Base-by-base conservation (phyloP, 1,140 invertebrate genomes). In the Aricia agestis region DNA sequence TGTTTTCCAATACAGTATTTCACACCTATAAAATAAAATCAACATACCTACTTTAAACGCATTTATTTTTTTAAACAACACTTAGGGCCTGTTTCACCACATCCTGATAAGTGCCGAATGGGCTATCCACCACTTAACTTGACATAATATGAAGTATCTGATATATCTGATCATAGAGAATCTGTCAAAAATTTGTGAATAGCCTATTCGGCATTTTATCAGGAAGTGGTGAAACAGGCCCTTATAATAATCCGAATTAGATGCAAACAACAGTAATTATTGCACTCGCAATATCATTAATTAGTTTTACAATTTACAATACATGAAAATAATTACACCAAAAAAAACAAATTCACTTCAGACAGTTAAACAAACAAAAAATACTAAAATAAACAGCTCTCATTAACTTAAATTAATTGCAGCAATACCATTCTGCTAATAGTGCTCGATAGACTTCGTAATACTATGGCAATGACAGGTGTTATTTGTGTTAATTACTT, bases 41-140 rank as follows among this genome's bases (percentile, higher is more conserved):
- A 31, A 63, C 3, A 25, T 10, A 63, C 19, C 7, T 63, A 63
- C 18, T 7, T 19, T 63, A 11, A 63, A 63, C 59, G 59, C 18
- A 63, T 63, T 63, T 63, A 63, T 19, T 63, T 59, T 63, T 13
- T 18, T 19, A 63, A 63, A 63, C 59, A 63, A 63, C 17, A 63
- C 19, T 25, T 3, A 25, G n/a, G n/a, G n/a, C n/a, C n/a, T n/a
- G n/a, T n/a, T n/a, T n/a, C n/a, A n/a, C n/a, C n/a, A n/a, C n/a
- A n/a, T n/a, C n/a, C n/a, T n/a, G n/a, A n/a, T n/a, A n/a, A n/a
- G n/a, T n/a, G n/a, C n/a, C n/a, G n/a, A n/a, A n/a, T n/a, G n/a
- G n/a, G n/a, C n/a, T n/a, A n/a, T n/a, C n/a, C n/a, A n/a, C n/a
- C n/a, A n/a, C n/a, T n/a, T n/a, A n/a, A n/a, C n/a, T n/a, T n/a